Base-by-base conservation (phyloP, 1,140 invertebrate genomes). In the Notospermus geniculatus region DNA sequence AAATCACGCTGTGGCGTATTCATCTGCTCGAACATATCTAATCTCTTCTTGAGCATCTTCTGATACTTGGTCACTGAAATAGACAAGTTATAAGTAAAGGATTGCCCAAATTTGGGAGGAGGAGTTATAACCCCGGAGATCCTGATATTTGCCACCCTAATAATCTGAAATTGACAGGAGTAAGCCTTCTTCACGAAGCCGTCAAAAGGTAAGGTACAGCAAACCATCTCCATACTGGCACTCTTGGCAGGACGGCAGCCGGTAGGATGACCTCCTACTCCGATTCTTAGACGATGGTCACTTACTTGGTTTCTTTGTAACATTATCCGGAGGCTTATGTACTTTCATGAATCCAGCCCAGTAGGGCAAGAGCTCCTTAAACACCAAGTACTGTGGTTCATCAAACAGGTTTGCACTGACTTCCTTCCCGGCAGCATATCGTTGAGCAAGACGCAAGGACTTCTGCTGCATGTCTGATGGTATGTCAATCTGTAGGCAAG, bases 301-400 rank as follows among this genome's bases (percentile, higher is more conserved):
- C 46, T 59, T 70, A 78, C 76, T 65, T 61, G 78, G 74, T 59
- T 65, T 67, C 59, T 75, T 77, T 11, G 55, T 69, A 4, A 60
- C 52, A 61, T 78, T 71, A 19, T 71, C 71, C 13, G 70, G 68
- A n/a, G 64, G 65, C 41, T 62, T 69, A 55, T 57, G 32, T 50
- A 39, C 25, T 22, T 54, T 43, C 59, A 62, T 73, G 62, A 80
- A 82, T 22, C 79, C 79, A 17, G 78, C 78, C 80, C 80, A 82
- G 59, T 79, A 82, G 0, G 75, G 74, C 23, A 82, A 62, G n/a
- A 82, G 60, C 39, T 82, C 79, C 59, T 79, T 80, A 58, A 79
- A 82, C 17, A 82, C 74, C 28, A 43, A 52, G 43, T 73, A 64
- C 66, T 78, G 76, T 19, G 78, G 73, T 32, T 82, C 80, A 64